Evolutionary conservation across 2,113 vertebrate genomes (phyloP), one percentile per base, ranked within the genome.

Genomic region (Shinisaurus crocodilurus): DNA sequence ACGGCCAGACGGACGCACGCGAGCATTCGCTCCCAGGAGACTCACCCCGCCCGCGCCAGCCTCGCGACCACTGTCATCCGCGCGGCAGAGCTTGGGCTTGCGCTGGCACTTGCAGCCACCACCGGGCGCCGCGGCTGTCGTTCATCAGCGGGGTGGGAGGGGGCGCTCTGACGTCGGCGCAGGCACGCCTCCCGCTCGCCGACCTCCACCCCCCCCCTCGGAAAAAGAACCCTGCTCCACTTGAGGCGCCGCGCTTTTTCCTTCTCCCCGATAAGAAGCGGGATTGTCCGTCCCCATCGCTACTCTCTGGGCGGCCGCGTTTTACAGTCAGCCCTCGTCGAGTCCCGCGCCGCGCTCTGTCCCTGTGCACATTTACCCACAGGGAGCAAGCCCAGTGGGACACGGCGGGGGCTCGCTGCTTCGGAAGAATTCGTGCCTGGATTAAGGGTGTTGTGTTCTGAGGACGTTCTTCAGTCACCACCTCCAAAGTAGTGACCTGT

Each of bases 261-360:
- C 16, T 13, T 27, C 40, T 5, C 75, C 75, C 23, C 3, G 37
- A 2, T 1, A 45, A 43, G 43, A 13, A 7, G 57, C 10, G 13
- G 1, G 0, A 0, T 6, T 2, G 13, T n/a, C 34, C 27, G 15
- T 20, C 20, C 48, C 7, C 48, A 3, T 2, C 23, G 70, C 13
- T 12, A n/a, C 70, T 20, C 23, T 6, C 45, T 6, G 9, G 9
- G 76, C 43, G 76, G 37, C 40, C 6, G 37, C 13, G 74, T 37
- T 76, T 43, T 25, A 5, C 37, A 3, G 23, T 43, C 40, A 25
- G 37, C 37, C 16, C 37, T 18, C n/a, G 16, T 7, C 13, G 18
- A 25, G 74, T 37, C 40, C 8, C 2, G 57, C 57, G 60, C 60
- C 50, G 50, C 50, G 50, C 50, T 10, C 50, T 54, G 50, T 6